A percentile compares a stretch with the other conserved stretches of the same genome.
phyloP scores from a whole-genome alignment of 1,140 invertebrate genomes.

The Pseudomyrmex gracilis region DNA sequence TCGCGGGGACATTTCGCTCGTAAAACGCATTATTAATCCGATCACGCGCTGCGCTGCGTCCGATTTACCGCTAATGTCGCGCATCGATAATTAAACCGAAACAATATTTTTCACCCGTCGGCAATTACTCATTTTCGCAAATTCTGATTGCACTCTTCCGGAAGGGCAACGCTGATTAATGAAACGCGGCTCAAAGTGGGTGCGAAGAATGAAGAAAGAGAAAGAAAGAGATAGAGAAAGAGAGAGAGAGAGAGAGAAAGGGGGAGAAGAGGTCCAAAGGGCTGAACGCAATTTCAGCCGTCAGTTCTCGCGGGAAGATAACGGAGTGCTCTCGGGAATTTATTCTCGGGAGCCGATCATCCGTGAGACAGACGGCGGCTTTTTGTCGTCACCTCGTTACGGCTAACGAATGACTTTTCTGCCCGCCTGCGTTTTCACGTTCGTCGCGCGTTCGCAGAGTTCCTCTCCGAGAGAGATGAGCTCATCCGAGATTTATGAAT shows the following conservation, averaged over 20 bases:
- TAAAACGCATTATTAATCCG: slow-evolving; percentile 12
- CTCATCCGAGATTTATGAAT: slow-evolving; percentile 41
- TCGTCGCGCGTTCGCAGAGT: slow-evolving; percentile 39
- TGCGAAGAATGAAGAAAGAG: not conserved
- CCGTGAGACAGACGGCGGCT: slow-evolving; percentile 51
- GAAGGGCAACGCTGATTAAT: slow-evolving; percentile 66
- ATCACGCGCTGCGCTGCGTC: not conserved
- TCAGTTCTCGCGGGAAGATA: slow-evolving; percentile 60
- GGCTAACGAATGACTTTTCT: slow-evolving; percentile 42
- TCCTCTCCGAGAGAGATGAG: not conserved
- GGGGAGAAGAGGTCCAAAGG: slow-evolving; percentile 5
- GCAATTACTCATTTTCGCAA: slow-evolving; percentile 66
- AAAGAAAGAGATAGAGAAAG: not conserved
- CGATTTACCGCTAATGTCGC: slow-evolving; percentile 41
- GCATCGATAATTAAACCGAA: slow-evolving; percentile 60
- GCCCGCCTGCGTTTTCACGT: slow-evolving; percentile 32
- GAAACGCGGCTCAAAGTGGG: slow-evolving; percentile 37
- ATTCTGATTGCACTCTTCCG: slow-evolving; percentile 62
- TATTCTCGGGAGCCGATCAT: slow-evolving; percentile 45
- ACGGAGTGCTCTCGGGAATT: slow-evolving; percentile 55
- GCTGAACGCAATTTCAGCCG: slow-evolving; percentile 67
- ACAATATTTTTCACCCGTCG: slow-evolving; percentile 27
- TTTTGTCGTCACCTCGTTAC: slow-evolving; percentile 65
- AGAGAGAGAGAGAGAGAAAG: not conserved
- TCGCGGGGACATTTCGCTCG: too few species aligned